Percentiles rank a stretch among this genome's conserved stretches.
Conservation (phyloP, 2,888 invertebrate species). For the Tipula vernalis region DNA sequence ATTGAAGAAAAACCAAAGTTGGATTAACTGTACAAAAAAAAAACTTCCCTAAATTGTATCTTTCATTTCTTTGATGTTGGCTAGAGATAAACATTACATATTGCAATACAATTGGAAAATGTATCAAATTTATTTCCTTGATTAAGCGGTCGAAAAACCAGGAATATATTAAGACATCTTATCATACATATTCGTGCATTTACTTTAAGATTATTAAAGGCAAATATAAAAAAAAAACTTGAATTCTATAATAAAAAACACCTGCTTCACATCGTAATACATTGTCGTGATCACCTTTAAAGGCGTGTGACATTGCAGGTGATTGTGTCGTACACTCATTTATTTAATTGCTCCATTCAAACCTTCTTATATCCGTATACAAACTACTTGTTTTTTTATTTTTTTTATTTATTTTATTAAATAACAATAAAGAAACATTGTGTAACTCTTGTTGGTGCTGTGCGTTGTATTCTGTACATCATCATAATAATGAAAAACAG, state of each 20-base stretch:
- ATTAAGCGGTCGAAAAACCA: neutral
- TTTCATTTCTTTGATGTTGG: neutral
- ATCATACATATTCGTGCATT: neutral
- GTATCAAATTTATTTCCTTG: neutral
- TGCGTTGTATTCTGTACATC: neutral
- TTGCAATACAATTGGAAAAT: neutral
- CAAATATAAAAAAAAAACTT: neutral
- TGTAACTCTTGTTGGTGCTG: neutral
- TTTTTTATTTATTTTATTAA: no score
- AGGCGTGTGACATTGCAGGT: neutral
- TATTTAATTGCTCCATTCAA: neutral
- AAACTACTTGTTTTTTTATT: neutral
- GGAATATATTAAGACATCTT: neutral
- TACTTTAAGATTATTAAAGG: neutral
- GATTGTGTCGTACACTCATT: neutral
- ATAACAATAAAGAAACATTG: neutral
- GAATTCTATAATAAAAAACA: neutral
- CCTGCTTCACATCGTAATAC: neutral
- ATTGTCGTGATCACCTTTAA: neutral
- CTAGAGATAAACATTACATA: neutral
- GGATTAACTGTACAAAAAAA: neutral
- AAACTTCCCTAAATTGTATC: neutral
- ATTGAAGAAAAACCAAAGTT: neutral
- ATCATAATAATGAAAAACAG: neutral
- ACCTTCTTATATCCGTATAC: neutral